These are phyloP conservation scores for Cotesia typhae DNA, from an alignment of 1,140 invertebrate species.

Conservation along the genomic window DNA sequence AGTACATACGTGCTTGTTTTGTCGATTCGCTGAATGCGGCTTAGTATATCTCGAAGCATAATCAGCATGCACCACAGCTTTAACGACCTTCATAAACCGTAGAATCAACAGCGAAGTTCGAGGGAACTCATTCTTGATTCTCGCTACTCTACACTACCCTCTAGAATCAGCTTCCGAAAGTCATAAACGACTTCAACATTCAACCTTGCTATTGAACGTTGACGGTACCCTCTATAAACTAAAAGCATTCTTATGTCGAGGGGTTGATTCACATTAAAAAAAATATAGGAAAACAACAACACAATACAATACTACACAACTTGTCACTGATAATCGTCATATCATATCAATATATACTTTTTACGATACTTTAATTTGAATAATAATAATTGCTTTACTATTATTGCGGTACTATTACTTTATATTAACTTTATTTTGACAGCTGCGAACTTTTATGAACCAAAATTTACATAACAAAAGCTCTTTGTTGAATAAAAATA, in stretches of 20 bases:
- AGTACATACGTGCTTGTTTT: constrained; percentile 1
- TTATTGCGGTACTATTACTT: too few species aligned
- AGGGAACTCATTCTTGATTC: background rate
- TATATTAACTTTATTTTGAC: too few species aligned
- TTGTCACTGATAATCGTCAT: too few species aligned
- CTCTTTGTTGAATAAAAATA: too few species aligned
- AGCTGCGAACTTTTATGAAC: too few species aligned
- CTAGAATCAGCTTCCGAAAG: constrained; percentile 9
- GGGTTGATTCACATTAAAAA: background rate
- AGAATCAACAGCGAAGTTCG: background rate
- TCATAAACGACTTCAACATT: background rate
- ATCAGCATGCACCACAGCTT: constrained; percentile 10
- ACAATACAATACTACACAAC: too few species aligned
- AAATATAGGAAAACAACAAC: background rate
- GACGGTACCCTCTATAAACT: background rate
- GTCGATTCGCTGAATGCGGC: background rate
- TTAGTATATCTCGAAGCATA: background rate
- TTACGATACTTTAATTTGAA: too few species aligned
- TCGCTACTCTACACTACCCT: background rate
- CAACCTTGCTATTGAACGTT: constrained; percentile 5
- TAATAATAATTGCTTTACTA: too few species aligned
- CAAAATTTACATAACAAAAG: too few species aligned
- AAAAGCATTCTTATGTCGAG: constrained; percentile 10
- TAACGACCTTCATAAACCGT: constrained; percentile 6
- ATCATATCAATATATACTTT: too few species aligned